Evolutionary conservation across 2,888 invertebrate species (phyloP), one percentile per base, ranked within the genome.

Genomic region (Apamea sordens): DNA sequence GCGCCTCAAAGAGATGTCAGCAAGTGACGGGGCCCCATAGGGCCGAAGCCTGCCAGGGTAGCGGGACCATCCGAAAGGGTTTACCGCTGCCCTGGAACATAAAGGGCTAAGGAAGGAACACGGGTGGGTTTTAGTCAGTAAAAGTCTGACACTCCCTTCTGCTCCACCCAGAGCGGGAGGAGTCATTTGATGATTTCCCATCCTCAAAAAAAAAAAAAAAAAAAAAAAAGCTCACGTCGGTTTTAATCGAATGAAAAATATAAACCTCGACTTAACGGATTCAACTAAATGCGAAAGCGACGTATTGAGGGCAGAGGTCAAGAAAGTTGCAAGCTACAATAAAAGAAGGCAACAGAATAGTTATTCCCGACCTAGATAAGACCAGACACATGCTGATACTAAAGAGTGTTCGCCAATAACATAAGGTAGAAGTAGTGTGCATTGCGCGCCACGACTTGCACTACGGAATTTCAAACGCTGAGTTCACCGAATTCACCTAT

Each of bases 401-500:
- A 82, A 77, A 73, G 63, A 67, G 61, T 44, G 64, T 76, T 47
- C 74, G 24, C 68, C 68, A 83, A 78, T 86, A 83, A 78, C 68
- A 75, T 86, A 86, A 69, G 70, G 73, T 59, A n/a, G 41, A 73
- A 76, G 68, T 76, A 73, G 76, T 50, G 80, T 84, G 87, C 85
- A 85, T 69, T 69, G 63, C 64, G 36, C 73, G 65, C 70, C 64
- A 18, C 32, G 74, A 76, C 80, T 50, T 85, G 85, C 85, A 89
- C 79, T 76, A 67, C 53, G 44, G 83, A 85, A 91, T 91, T 90
- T 90, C 89, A 91, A 87, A 87, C 86, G 85, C 92, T 84, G 88
- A 92, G 89, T 92, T 92, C 92, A 87, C 92, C 86, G 91, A 93
- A 93, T 93, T 92, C 93, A 90, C 89, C 93, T 93, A 94, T 95